Conservation (phyloP, 2,888 invertebrate species). For the Lasius platythorax region DNA sequence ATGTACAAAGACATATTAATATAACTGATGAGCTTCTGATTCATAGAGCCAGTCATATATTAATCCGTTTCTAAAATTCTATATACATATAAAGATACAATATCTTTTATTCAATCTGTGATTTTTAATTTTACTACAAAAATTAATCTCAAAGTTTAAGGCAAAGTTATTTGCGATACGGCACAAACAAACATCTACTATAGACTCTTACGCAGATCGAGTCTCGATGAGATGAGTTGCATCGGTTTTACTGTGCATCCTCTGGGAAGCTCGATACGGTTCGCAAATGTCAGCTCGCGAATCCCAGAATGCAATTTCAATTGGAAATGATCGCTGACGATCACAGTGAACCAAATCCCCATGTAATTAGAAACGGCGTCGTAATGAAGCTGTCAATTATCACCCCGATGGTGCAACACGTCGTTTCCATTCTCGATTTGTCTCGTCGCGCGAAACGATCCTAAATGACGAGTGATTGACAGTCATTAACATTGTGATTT, state of each 20-base stretch:
- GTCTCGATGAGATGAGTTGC: conserved; percentile 22
- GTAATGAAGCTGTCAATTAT: conserved; percentile 55
- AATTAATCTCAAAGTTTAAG: not conserved
- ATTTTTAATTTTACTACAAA: not conserved
- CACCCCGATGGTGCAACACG: conserved; percentile 14
- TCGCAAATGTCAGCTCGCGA: conserved; percentile 39
- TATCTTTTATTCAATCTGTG: not conserved
- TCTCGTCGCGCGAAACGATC: conserved; percentile 17
- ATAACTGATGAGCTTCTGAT: not conserved
- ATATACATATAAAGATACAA: not conserved
- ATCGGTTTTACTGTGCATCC: conserved; percentile 31
- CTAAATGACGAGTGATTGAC: conserved; percentile 19
- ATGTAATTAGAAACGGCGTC: conserved; percentile 52
- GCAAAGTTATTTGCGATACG: not conserved
- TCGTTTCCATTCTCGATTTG: conserved; percentile 45
- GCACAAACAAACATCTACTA: not conserved
- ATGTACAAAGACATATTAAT: not conserved
- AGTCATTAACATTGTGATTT: conserved; percentile 18
- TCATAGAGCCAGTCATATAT: not conserved
- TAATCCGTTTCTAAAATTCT: not conserved
- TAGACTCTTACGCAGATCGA: not conserved
- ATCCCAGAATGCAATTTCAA: conserved; percentile 47
- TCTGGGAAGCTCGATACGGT: conserved; percentile 1
- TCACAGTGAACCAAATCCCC: conserved; percentile 30
- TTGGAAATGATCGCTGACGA: conserved; percentile 51